phyloP scores from a whole-genome alignment of 1,140 invertebrate species.

The Brachionus calyciflorus region DNA sequence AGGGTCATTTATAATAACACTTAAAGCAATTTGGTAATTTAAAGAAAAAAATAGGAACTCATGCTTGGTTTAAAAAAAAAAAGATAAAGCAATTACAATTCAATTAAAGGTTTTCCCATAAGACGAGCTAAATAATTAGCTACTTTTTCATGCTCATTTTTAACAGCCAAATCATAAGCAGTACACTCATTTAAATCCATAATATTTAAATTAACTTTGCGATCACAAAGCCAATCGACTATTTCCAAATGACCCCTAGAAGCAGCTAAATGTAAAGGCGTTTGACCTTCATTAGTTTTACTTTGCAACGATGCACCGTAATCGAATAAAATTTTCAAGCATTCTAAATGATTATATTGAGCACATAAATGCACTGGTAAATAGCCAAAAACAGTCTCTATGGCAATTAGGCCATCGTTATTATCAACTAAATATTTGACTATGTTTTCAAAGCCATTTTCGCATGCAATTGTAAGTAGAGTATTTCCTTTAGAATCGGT shows the following conservation, averaged over 20 bases:
- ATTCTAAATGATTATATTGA: constrained; percentile 17
- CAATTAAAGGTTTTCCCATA: constrained; percentile 28
- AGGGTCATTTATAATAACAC: background rate
- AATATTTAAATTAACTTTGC: constrained; percentile 16
- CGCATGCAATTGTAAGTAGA: constrained; percentile 9
- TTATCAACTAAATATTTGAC: constrained; percentile 22
- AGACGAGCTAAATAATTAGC: constrained; percentile 2
- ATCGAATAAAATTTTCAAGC: constrained; percentile 16
- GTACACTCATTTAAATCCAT: constrained; percentile 1
- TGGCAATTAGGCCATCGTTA: background rate
- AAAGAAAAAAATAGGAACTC: background rate
- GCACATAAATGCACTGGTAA: constrained; percentile 37
- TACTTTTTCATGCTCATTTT: constrained; percentile 6
- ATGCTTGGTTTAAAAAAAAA: background rate
- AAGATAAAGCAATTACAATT: background rate
- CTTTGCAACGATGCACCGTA: constrained; percentile 16
- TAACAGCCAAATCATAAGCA: constrained; percentile 32
- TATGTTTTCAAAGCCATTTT: constrained; percentile 12
- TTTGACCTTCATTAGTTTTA: constrained; percentile 27
- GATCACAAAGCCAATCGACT: constrained; percentile 29
- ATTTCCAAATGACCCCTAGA: constrained; percentile 11
- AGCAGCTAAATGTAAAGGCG: constrained; percentile 36
- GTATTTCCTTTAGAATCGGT: constrained; percentile 33
- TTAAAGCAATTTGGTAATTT: too few species aligned
- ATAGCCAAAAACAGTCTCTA: constrained; percentile 6